phyloP scores from a whole-genome alignment of 1,140 invertebrate species.

The Drosophila subpulchrella region DNA sequence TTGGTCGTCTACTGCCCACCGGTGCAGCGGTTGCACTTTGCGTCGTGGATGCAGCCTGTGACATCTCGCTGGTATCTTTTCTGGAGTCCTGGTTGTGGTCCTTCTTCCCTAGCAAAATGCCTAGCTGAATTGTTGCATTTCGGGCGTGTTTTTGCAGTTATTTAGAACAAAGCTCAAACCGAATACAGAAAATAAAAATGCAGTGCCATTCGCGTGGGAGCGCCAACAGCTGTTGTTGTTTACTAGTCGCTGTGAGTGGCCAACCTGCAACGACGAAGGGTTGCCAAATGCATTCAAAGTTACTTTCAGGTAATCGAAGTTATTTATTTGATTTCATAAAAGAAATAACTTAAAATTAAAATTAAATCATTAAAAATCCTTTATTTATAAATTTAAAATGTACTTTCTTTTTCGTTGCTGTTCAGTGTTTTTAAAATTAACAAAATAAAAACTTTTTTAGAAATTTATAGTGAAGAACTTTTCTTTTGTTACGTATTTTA shows the following conservation, averaged over 20 bases:
- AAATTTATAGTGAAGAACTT: no score
- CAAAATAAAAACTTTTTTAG: no score
- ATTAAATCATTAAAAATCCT: no score
- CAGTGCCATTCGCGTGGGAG: conserved; percentile 11
- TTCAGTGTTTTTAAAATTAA: no score
- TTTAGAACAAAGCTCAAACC: conserved; percentile 7
- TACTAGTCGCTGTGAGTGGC: conserved; percentile 7
- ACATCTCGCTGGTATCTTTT: conserved; percentile 46
- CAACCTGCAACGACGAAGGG: neutral
- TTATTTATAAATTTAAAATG: no score
- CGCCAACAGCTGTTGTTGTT: conserved; percentile 22
- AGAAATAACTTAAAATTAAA: no score
- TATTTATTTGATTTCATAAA: no score
- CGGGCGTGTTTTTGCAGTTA: conserved; percentile 9
- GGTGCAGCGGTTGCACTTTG: conserved; percentile 56
- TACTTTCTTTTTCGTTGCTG: no score
- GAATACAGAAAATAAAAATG: conserved; percentile 41
- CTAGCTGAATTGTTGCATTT: conserved; percentile 45
- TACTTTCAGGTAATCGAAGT: no score
- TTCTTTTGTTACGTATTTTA: no score
- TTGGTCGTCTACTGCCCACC: conserved; percentile 41
- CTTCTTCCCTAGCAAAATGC: neutral
- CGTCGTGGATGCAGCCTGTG: conserved; percentile 60
- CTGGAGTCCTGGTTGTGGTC: conserved; percentile 5
- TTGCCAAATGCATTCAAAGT: neutral